phyloP scores from a whole-genome alignment of 2,797 vertebrate species.

The Pyrocephalus nanus region DNA sequence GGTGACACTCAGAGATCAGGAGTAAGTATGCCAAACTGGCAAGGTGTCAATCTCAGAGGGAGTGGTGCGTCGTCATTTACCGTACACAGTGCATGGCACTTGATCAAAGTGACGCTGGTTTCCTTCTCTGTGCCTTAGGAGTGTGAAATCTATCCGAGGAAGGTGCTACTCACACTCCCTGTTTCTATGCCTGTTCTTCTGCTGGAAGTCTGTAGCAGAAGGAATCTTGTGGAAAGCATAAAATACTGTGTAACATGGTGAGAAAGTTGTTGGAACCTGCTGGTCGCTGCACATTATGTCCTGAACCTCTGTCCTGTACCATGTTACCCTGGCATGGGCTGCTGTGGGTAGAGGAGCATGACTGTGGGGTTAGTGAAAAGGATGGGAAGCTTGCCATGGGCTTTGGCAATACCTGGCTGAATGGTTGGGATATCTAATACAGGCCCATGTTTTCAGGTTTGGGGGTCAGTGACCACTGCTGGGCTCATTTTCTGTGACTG shows the following conservation, averaged over 20 bases:
- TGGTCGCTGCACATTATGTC: not conserved
- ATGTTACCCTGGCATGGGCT: not conserved
- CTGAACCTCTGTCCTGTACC: not conserved
- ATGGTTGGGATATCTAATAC: not conserved
- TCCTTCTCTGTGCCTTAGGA: constrained; percentile 26
- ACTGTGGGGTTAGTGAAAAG: not conserved
- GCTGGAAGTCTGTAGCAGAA: constrained; percentile 18
- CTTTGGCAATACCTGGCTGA: not conserved
- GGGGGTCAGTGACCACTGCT: not conserved
- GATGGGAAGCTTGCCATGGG: not conserved
- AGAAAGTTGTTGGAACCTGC: not conserved
- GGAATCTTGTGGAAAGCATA: not conserved
- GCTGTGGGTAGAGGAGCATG: not conserved
- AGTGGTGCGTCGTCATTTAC: not conserved
- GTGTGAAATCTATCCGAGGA: constrained; percentile 38
- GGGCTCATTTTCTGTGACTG: not conserved
- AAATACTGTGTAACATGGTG: not conserved
- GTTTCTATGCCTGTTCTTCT: constrained; percentile 9
- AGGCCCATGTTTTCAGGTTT: not conserved
- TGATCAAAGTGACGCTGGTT: not conserved
- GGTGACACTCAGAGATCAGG: not conserved
- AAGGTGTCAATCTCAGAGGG: not conserved
- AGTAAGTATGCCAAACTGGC: not conserved
- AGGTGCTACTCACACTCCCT: not conserved
- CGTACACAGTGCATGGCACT: not conserved